Evolutionary conservation across 2,888 invertebrate genomes (phyloP).

Genomic region (Ernsta delagoae): DNA sequence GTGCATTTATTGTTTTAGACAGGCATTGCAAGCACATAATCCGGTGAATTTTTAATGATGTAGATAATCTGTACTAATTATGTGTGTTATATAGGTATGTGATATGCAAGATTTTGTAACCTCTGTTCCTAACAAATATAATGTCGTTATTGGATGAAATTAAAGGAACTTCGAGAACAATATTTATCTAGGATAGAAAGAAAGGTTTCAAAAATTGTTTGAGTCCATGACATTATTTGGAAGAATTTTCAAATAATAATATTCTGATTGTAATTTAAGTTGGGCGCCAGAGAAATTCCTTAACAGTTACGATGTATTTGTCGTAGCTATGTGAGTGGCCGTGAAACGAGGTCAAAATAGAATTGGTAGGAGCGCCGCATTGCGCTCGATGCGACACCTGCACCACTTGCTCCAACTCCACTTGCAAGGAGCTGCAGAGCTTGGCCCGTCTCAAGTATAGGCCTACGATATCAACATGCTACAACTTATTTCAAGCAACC

Average conservation of each 20-base stretch:
- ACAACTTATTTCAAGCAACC: background rate
- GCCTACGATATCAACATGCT: background rate
- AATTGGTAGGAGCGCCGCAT: slow-evolving; percentile 70
- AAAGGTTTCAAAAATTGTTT: background rate
- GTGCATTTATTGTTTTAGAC: slow-evolving; percentile 35
- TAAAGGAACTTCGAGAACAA: too few species aligned
- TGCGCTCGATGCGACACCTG: slow-evolving; percentile 77
- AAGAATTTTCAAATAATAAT: background rate
- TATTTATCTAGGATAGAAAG: background rate
- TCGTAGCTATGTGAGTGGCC: slow-evolving; percentile 47
- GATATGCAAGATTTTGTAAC: too few species aligned
- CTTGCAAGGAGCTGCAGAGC: slow-evolving; percentile 20
- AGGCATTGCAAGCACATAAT: too few species aligned
- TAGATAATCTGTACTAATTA: too few species aligned
- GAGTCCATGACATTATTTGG: too few species aligned
- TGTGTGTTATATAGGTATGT: too few species aligned
- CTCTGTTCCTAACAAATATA: too few species aligned
- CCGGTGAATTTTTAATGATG: too few species aligned
- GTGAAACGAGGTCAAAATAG: slow-evolving; percentile 71
- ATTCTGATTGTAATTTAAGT: background rate
- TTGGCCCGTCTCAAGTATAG: background rate
- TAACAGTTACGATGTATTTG: slow-evolving; percentile 20
- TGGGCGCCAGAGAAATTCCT: slow-evolving; percentile 1
- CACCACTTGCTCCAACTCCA: slow-evolving; percentile 58
- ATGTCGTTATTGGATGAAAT: too few species aligned